Evolutionary conservation across 2,888 invertebrate species (phyloP).

Genomic region (Drosophila stalkeri): DNA sequence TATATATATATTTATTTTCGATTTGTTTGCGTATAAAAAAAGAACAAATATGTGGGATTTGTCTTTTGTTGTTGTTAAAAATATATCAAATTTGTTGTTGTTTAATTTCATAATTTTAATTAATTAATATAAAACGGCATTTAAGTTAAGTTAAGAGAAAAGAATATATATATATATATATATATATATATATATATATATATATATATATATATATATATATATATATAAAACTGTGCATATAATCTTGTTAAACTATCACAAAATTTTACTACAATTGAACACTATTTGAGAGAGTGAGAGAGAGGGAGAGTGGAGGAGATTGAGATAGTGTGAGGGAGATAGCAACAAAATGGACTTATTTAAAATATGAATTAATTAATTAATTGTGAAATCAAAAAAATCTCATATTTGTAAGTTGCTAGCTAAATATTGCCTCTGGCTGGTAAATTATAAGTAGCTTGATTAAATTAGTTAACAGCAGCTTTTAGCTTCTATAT

Average conservation of each 20-base stretch:
- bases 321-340: background rate
- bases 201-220: conserved; percentile 13
- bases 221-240: conserved; percentile 35
- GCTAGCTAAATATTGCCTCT: conserved; percentile 37
- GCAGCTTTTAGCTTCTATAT: conserved; percentile 56
- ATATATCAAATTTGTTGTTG: background rate
- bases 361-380: background rate
- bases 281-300: conserved; percentile 52
- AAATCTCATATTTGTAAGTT: conserved; percentile 3
- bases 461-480: conserved; percentile 43
- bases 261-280: conserved; percentile 68
- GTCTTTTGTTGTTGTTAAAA: conserved; percentile 49
- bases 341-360: background rate
- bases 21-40: background rate
- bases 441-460: conserved; percentile 46
- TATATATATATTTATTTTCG: background rate
- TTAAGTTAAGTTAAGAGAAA: background rate
- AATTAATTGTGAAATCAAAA: conserved; percentile 6
- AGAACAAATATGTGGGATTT: conserved; percentile 24
- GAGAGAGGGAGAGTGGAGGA: background rate
- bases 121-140: conserved; percentile 8
- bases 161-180: conserved; percentile 18
- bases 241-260: conserved; percentile 58
- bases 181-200: conserved; percentile 18
- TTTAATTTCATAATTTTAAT: background rate